Percentiles rank a stretch among this genome's conserved stretches.
Evolutionary conservation across 2,113 vertebrate genomes (phyloP).

Genomic region (Cynocephalus volans): DNA sequence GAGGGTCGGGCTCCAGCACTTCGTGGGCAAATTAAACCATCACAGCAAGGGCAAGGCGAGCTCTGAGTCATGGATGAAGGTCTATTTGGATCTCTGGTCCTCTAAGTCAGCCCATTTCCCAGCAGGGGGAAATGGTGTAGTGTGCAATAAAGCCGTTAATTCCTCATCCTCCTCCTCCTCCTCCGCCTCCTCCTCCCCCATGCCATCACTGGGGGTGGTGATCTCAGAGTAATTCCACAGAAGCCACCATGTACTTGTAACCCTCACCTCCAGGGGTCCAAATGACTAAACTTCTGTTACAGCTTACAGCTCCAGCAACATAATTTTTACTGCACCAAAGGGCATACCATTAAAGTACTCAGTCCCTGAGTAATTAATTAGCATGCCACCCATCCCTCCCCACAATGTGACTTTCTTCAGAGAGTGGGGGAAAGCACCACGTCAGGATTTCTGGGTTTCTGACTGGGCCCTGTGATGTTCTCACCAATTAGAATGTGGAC

Average conservation of each 20-base stretch:
- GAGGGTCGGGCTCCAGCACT: background rate
- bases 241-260: slow-evolving; percentile 25
- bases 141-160: background rate
- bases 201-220: background rate
- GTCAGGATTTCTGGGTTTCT: background rate
- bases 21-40: slow-evolving; percentile 59
- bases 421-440: background rate
- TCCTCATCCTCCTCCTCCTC: background rate
- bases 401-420: background rate
- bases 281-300: slow-evolving; percentile 66
- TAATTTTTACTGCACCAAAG: slow-evolving; percentile 60
- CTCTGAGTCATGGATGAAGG: slow-evolving; percentile 54
- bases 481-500: background rate
- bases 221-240: slow-evolving; percentile 34
- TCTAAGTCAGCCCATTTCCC: slow-evolving; percentile 48
- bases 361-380: background rate
- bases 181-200: background rate
- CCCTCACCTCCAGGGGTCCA: slow-evolving; percentile 67
- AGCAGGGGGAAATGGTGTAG: slow-evolving; percentile 16
- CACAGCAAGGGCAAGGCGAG: background rate
- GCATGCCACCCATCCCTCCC: background rate
- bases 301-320: background rate
- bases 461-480: background rate
- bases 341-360: background rate
- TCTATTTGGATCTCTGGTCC: slow-evolving; percentile 64